phyloP scores from a whole-genome alignment of 2,797 vertebrate genomes.

The Chromis chromis region DNA sequence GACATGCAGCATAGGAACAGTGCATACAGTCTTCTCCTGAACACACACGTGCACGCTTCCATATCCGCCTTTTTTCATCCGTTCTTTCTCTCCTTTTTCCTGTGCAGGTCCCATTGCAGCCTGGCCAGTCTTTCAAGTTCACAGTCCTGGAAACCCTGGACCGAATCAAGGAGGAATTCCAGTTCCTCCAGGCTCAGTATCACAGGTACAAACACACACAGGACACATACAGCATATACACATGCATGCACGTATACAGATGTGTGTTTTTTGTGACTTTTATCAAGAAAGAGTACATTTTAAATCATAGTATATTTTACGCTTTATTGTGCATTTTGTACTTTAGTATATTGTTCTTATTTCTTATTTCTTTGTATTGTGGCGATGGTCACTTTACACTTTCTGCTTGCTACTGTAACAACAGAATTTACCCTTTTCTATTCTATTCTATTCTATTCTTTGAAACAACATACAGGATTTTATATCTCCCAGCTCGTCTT shows the following conservation, averaged over 20 bases:
- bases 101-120: constrained; percentile 87
- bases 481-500: too few relatives aligned
- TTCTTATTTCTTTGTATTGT: too few relatives aligned
- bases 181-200: constrained; percentile 94
- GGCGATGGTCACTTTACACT: too few relatives aligned
- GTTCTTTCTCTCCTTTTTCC: constrained; percentile 12
- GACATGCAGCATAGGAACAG: constrained; percentile 17
- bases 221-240: not conserved
- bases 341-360: too few relatives aligned
- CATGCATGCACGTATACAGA: not conserved
- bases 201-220: constrained; percentile 83
- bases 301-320: too few relatives aligned
- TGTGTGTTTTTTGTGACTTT: not conserved
- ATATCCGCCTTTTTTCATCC: constrained; percentile 44
- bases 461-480: too few relatives aligned
- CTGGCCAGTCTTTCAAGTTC: constrained; percentile 94
- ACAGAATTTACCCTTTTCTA: too few relatives aligned
- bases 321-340: too few relatives aligned
- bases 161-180: constrained; percentile 94
- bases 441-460: too few relatives aligned
- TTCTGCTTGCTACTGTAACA: too few relatives aligned
- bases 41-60: not conserved
- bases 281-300: too few relatives aligned
- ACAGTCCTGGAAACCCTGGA: constrained; percentile 94
- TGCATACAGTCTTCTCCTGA: constrained; percentile 5